Evolutionary conservation across 2,888 invertebrate species (phyloP), one percentile per base, ranked within the genome.

Genomic region (Mimachlamys varia): DNA sequence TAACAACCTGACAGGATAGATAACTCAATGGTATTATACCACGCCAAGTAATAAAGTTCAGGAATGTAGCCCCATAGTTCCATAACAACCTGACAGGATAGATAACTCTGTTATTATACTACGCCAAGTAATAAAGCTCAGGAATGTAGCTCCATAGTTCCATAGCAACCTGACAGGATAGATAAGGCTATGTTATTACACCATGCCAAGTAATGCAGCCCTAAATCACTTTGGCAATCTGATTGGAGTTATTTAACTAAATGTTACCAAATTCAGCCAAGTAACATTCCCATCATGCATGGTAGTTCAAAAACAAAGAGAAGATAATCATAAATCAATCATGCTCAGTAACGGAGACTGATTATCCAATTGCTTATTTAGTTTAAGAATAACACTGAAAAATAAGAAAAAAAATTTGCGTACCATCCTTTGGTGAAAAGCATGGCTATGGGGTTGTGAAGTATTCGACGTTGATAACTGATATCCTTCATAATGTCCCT

Each of bases 401-500:
- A 44, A 44, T 5, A 44, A 44, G 44, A 44, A 44, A 44, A 7
- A 44, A 7, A 44, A 44, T 27, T 19, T 53, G 93, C 95, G 58
- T 91, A 96, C 97, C 97, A 97, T 91, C 96, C 95, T 92, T 96
- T 96, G 12, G 96, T 96, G 91, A 97, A 95, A 93, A 96, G 94
- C 88, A 96, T 95, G n/a, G 96, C 96, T 49, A 96, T 94, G 15
- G 96, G 95, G 91, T 96, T 96, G 90, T 95, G 95, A 19, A 96
- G 95, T 49, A 97, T 96, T 91, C 95, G 96, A 88, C 95, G 94
- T 93, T 97, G 96, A 92, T 96, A 96, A 27, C 95, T 94, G 49
- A 96, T 96, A 92, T 97, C 97, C 87, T 96, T 95, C 94, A 96
- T 96, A 91, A 97, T 96, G 91, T 96, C 96, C 62, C 95, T 94